Conservation (phyloP, 2,888 invertebrate species). For the Xestoiulus laeticollis region DNA sequence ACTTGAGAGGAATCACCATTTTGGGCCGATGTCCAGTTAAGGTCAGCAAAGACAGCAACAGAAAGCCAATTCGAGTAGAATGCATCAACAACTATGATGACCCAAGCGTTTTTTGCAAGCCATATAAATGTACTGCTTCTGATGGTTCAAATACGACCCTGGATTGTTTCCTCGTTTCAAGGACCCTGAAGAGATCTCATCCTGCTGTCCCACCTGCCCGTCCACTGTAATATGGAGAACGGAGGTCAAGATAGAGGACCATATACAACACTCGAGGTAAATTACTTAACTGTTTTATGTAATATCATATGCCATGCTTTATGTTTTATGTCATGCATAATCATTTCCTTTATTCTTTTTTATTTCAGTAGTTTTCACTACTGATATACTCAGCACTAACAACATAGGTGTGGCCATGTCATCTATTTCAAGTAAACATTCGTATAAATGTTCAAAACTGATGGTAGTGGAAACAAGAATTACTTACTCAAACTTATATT, state of each 20-base stretch:
- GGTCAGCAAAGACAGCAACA: background rate
- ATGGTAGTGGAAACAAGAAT: no score
- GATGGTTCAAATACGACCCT: background rate
- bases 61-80: background rate
- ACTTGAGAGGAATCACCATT: background rate
- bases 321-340: no score
- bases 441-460: no score
- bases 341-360: no score
- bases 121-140: background rate
- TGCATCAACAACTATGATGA: background rate
- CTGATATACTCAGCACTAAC: no score
- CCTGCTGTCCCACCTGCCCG: background rate
- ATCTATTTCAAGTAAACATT: no score
- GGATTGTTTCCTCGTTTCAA: background rate
- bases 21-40: background rate
- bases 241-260: background rate
- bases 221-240: background rate
- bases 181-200: background rate
- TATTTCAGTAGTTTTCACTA: no score
- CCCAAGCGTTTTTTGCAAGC: background rate
- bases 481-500: no score
- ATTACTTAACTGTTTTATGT: no score
- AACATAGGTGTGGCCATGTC: no score
- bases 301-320: no score
- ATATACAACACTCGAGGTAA: no score